Evolutionary conservation across 1,140 invertebrate genomes (phyloP), one percentile per base, ranked within the genome.

Genomic region (Elymnias hypermnestra): DNA sequence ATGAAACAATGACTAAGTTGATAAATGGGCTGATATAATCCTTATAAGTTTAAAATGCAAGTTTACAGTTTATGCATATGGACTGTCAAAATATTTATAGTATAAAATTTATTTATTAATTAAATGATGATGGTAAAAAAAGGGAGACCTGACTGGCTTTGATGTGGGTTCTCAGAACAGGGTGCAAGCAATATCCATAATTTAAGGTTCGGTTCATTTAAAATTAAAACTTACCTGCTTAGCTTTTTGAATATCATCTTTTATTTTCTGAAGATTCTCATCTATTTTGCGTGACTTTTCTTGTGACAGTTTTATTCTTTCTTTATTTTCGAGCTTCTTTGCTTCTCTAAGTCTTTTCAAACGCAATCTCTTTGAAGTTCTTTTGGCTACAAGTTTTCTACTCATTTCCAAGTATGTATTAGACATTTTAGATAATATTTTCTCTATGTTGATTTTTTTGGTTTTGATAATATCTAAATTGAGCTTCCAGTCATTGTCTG

Each of bases 231-330:
- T 40, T 72, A 90, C 89, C 83, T 88, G 82, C 75, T 92, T 91
- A 31, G 87, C 86, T 52, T 83, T 88, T 40, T 90, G 84, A 19
- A 91, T 89, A 37, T 89, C 78, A 65, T 91, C 89, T 57, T 91
- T 87, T 54, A 89, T 88, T 57, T 85, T 88, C 64, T 73, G 87
- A 49, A 88, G 76, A 87, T 87, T 92, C 64, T 89, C 87, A 88
- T 88, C 88, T 63, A 90, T 92, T 57, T 86, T 83, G 69, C 86
- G 77, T 57, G 67, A 87, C 64, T 65, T 77, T 75, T 77, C 83
- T 63, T 69, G 63, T 28, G 53, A 77, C 61, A 74, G 73, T 57
- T 75, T 72, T 59, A 75, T 52, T 54, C 57, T 70, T 37, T 70
- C 53, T 42, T 65, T 59, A 43, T 88, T 88, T 28, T 87, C 71